Conservation (phyloP, 2,888 invertebrate species). For the Pristionchus maxplancki region DNA sequence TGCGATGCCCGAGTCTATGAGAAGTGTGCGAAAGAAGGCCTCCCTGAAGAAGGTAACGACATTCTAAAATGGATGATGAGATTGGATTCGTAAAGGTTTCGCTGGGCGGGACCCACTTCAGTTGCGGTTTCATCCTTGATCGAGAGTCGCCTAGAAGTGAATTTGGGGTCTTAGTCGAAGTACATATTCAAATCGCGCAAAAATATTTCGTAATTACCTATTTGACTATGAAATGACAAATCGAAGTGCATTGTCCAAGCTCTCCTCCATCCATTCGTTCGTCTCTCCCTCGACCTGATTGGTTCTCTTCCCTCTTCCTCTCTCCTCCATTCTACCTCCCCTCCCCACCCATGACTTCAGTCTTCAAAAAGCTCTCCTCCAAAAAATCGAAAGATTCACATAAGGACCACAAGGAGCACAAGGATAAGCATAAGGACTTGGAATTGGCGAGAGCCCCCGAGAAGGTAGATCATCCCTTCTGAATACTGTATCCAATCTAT, state of each 20-base stretch:
- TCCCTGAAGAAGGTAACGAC: background rate
- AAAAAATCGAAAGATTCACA: background rate
- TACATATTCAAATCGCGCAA: too few species aligned
- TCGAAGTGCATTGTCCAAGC: background rate
- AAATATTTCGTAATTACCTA: too few species aligned
- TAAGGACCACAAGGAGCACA: background rate
- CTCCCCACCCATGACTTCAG: background rate
- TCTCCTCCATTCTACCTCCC: background rate
- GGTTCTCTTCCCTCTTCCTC: background rate
- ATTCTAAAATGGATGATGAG: too few species aligned
- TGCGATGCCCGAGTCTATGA: background rate
- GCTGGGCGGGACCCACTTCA: too few species aligned
- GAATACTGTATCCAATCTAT: background rate
- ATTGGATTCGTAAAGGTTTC: too few species aligned
- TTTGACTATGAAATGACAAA: too few species aligned
- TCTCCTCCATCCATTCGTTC: background rate
- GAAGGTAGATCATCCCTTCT: background rate
- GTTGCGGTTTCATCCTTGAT: too few species aligned
- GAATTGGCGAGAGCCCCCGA: slow-evolving; percentile 1
- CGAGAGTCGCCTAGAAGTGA: too few species aligned
- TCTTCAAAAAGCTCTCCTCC: background rate
- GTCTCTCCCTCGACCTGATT: background rate
- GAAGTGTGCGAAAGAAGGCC: background rate
- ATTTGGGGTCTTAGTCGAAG: too few species aligned
- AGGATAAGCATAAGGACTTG: background rate